Base-by-base conservation (phyloP, 2,888 invertebrate species). In the Steinernema hermaphroditum region DNA sequence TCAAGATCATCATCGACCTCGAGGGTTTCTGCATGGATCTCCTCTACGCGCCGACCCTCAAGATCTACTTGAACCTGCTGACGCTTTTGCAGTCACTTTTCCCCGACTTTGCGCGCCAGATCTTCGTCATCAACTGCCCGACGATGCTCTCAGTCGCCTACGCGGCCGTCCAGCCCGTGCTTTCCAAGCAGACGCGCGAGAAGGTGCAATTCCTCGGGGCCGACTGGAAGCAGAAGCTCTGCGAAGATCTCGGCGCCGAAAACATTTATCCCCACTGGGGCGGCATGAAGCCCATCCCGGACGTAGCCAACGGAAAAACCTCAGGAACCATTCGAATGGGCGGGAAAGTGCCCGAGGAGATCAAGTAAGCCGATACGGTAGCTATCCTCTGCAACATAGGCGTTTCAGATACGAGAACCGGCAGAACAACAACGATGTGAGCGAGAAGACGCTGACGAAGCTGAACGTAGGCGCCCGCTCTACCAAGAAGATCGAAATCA, bases 11-110 rank as follows among this genome's bases (percentile, higher is more conserved):
- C 44, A 78, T 85, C 72, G 84, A 84, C 72, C 73, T 84, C 50
- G 83, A 83, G 19, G 83, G 83, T 12, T 85, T 85, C 73, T 77
- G 72, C 70, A 81, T 76, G 75, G 84, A 85, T 69, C 76, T 82
- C 24, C 54, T 85, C 12, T 79, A 78, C 74, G 79, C 80, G 24
- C 79, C 81, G 22, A 77, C 81, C 32, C 69, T 84, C 16, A 81
- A 81, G 72, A 77, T 80, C 24, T 84, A 84, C 76, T 70, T 82
- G 72, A 78, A 77, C 49, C 54, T 85, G 49, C 76, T 84, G 24
- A 77, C 77, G 27, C 37, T 79, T 41, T 49, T 85, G 68, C 83
- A 83, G 68, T 69, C 74, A 29, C 29, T 78, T 44, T 78, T 78
- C 44, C 79, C 80, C 1, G 79, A 80, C 68, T 44, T 75, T 32